Conservation (phyloP, 2,113 vertebrate genomes). For the Saccopteryx bilineata region DNA sequence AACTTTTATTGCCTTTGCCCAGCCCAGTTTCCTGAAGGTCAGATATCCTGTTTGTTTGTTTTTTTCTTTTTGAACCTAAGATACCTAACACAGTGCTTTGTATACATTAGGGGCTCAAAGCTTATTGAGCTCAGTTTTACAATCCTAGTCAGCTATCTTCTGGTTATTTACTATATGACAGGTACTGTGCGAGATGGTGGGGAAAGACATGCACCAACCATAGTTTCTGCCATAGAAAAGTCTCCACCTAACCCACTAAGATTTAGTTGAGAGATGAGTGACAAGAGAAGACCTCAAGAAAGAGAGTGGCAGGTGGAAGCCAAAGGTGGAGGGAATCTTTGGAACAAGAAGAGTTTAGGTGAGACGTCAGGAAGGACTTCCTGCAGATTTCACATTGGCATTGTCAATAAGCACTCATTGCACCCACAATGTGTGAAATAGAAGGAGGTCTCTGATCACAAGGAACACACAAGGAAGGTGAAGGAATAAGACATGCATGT, state of each 20-base stretch:
- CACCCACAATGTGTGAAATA: neutral
- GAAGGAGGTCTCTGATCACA: neutral
- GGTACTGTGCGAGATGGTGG: neutral
- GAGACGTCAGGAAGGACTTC: neutral
- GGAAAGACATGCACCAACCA: neutral
- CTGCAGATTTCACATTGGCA: neutral
- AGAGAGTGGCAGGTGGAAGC: neutral
- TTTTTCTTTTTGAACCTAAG: conserved; percentile 29
- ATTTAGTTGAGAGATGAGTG: neutral
- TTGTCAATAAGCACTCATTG: neutral
- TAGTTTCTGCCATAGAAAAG: neutral
- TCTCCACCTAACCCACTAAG: neutral
- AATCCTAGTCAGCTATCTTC: neutral
- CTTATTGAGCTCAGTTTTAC: neutral
- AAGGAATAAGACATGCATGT: neutral
- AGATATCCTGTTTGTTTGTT: neutral
- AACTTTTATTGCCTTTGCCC: neutral
- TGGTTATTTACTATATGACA: neutral
- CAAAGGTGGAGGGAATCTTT: neutral
- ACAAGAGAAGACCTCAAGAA: neutral
- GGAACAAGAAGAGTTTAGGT: neutral
- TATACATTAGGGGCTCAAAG: neutral
- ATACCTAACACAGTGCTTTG: neutral
- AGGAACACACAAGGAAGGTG: neutral
- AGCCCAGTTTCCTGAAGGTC: conserved; percentile 39